Evolutionary conservation across 2,888 invertebrate species (phyloP).

Genomic region (Operophtera brumata): DNA sequence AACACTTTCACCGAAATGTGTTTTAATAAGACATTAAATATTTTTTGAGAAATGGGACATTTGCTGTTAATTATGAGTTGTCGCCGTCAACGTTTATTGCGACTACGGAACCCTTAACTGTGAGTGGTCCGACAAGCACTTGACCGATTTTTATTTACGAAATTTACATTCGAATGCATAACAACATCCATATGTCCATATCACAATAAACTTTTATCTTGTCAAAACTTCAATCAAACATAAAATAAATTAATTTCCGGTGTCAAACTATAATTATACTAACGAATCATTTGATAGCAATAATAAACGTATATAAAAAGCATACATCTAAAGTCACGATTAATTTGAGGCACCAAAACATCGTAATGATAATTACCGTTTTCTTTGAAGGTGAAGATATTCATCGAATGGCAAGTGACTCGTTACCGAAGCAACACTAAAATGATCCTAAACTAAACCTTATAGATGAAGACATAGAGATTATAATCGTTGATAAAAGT

Average conservation of each 20-base stretch:
- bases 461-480: background rate
- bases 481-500: background rate
- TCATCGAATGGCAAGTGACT: constrained; percentile 14
- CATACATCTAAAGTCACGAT: constrained; percentile 21
- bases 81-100: too few species aligned
- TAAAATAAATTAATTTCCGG: background rate
- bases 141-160: too few species aligned
- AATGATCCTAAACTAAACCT: constrained; percentile 5
- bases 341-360: constrained; percentile 11
- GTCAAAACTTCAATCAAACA: background rate
- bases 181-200: too few species aligned
- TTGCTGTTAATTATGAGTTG: too few species aligned
- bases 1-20: too few species aligned
- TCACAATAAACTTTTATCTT: too few species aligned
- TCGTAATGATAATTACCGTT: constrained; percentile 23
- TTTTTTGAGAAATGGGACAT: too few species aligned
- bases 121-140: too few species aligned
- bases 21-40: too few species aligned
- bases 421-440: background rate
- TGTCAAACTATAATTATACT: background rate
- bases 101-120: too few species aligned
- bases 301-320: constrained; percentile 29
- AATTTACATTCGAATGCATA: too few species aligned
- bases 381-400: constrained; percentile 15
- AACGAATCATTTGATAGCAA: constrained; percentile 23